Evolutionary conservation across 2,888 invertebrate species (phyloP), one percentile per base, ranked within the genome.

Genomic region (Drosophila austrosaltans): DNA sequence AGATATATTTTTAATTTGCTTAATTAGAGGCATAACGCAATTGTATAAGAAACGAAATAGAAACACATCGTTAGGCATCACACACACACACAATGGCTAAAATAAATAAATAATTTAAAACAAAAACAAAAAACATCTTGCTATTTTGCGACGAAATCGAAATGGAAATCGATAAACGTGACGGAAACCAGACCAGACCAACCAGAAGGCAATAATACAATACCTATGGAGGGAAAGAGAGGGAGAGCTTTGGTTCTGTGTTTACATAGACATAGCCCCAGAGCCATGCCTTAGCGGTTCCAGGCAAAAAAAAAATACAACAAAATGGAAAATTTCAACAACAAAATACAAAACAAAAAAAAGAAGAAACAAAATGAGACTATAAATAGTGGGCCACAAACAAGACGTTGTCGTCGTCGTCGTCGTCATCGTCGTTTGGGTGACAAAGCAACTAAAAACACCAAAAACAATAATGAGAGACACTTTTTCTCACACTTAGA

Each of bases 1-100:
- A 73, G 69, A 75, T 75, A 76, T 80, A 85, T 85, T 83, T 83
- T 85, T 75, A 87, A 87, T 83, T 87, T 87, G 72, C 69, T 70
- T 83, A 83, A 87, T 83, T 87, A 87, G 80, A 79, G 60, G 71
- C 65, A 72, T 70, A 63, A 75, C 65, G 61, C 64, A 75, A 59
- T 66, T 36, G 68, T 36, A 48, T 69, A 70, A 71, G 73, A 72
- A 66, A 56, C 48, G 60, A 71, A 64, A 73, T 72, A 70, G 25
- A 4, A 42, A 42, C 16, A 48, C 22, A 22, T 10, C 1, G 40
- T 40, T n/a, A n/a, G 65, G 72, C 58, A 59, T 39, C 61, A 63
- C 57, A 76, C 56, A 67, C 25, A 36, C 36, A 36, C 36, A 36
- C 1, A 2, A 68, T 22, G 62, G 48, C 25, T 53, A 53, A 32